phyloP scores from a whole-genome alignment of 2,888 invertebrate species.

The Platypus cylindrus region DNA sequence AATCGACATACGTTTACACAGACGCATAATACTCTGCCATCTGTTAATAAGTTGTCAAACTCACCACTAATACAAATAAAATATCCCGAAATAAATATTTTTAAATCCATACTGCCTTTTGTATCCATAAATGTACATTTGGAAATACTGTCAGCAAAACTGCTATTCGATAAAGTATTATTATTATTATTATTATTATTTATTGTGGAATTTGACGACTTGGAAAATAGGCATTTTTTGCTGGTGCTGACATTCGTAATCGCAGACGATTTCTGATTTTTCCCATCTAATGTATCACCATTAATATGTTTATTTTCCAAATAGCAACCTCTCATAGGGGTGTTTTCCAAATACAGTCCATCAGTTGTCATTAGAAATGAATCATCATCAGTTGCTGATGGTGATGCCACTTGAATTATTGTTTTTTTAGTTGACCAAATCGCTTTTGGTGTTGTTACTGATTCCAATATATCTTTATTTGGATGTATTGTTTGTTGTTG shows the following conservation, averaged over 20 bases:
- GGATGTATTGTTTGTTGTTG: slow-evolving; percentile 30
- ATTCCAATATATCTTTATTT: slow-evolving; percentile 15
- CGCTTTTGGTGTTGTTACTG: slow-evolving; percentile 12
- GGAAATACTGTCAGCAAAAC: slow-evolving; percentile 23
- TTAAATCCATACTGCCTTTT: slow-evolving; percentile 33
- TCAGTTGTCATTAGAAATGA: slow-evolving; percentile 1
- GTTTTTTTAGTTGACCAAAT: slow-evolving; percentile 15
- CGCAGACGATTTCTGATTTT: background rate
- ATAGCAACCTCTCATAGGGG: slow-evolving; percentile 21
- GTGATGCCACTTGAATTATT: slow-evolving; percentile 6
- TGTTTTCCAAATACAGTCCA: slow-evolving; percentile 18
- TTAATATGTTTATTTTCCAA: slow-evolving; percentile 21
- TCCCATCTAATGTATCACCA: slow-evolving; percentile 2
- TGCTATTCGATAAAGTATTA: slow-evolving; percentile 17
- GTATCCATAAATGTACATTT: slow-evolving; percentile 20
- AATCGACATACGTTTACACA: background rate
- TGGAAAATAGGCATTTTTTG: slow-evolving; percentile 34
- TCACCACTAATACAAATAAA: slow-evolving; percentile 35
- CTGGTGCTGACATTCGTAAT: slow-evolving; percentile 24
- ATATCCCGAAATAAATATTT: slow-evolving; percentile 27
- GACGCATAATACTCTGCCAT: too few species aligned
- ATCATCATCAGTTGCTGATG: slow-evolving; percentile 10
- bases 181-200: too few species aligned
- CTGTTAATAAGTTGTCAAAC: slow-evolving; percentile 17
- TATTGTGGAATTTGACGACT: slow-evolving; percentile 26